Evolutionary conservation across 1,140 invertebrate species (phyloP).

Genomic region (Sarcophaga peregrina): DNA sequence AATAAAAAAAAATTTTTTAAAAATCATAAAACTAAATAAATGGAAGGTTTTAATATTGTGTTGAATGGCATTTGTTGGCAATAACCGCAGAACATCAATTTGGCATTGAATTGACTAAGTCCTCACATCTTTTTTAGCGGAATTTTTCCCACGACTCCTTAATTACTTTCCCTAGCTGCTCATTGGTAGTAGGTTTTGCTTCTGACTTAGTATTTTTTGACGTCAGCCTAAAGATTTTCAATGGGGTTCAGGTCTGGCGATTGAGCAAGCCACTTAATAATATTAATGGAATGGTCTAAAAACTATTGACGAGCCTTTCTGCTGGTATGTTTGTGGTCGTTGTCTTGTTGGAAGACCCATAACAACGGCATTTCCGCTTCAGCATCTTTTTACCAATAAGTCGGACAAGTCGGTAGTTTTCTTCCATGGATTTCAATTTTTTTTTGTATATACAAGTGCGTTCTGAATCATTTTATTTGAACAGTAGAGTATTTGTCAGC

Average conservation of each 20-base stretch:
- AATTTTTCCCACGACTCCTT: conserved; percentile 46
- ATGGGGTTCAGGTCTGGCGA: conserved; percentile 61
- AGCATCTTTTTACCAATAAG: conserved; percentile 19
- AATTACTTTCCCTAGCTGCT: conserved; percentile 44
- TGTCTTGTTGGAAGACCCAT: conserved; percentile 55
- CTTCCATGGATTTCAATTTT: not conserved
- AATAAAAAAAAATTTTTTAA: not conserved
- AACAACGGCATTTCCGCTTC: conserved; percentile 51
- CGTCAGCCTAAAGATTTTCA: conserved; percentile 56
- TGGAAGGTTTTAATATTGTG: conserved; percentile 51
- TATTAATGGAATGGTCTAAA: conserved; percentile 45
- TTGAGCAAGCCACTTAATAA: conserved; percentile 56
- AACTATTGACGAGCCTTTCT: conserved; percentile 48
- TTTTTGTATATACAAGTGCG: not conserved
- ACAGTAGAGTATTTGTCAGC: not conserved
- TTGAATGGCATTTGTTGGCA: conserved; percentile 52
- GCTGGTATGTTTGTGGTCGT: conserved; percentile 55
- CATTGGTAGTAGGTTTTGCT: too few relatives aligned
- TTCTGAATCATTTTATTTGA: conserved; percentile 18
- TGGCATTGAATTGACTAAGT: conserved; percentile 51
- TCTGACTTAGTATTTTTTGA: conserved; percentile 45
- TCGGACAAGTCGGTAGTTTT: not conserved
- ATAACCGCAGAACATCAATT: conserved; percentile 50
- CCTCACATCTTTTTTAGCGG: conserved; percentile 46
- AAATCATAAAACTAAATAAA: conserved; percentile 23